These are phyloP conservation scores for Erinaceus europaeus DNA, from an alignment of 2,113 vertebrate species.

Conservation along the genomic window DNA sequence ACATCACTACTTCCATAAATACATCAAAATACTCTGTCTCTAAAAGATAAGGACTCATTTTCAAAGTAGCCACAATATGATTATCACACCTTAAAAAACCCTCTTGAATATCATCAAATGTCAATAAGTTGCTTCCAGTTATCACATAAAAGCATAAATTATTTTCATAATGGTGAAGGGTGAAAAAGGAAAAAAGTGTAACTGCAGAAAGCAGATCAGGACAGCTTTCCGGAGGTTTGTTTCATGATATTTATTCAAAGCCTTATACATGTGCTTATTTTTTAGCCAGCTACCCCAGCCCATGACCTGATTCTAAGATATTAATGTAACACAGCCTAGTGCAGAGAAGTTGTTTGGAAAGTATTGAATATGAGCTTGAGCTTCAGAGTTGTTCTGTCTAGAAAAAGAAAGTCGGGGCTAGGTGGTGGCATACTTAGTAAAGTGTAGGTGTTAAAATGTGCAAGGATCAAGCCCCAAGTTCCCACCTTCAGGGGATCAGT, in stretches of 20 bases:
- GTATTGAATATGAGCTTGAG: not conserved
- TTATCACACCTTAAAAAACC: constrained; percentile 11
- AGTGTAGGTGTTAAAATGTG: too few relatives aligned
- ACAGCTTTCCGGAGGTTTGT: constrained; percentile 24
- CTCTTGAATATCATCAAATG: constrained; percentile 9
- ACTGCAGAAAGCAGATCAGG: not conserved
- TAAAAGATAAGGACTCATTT: constrained; percentile 46
- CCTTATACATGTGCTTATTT: constrained; percentile 47
- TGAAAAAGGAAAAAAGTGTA: not conserved
- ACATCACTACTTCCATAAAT: constrained; percentile 29
- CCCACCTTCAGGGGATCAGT: too few relatives aligned
- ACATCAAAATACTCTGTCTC: not conserved
- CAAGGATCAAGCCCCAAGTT: too few relatives aligned
- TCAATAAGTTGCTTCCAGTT: constrained; percentile 29
- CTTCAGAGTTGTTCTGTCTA: too few relatives aligned
- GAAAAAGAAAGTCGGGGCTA: too few relatives aligned
- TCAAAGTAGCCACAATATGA: not conserved
- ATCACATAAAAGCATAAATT: constrained; percentile 43
- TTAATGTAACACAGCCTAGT: not conserved
- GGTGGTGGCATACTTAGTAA: too few relatives aligned
- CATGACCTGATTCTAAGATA: constrained; percentile 21
- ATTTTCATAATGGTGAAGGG: constrained; percentile 7
- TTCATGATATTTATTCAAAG: constrained; percentile 39
- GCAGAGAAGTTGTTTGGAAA: constrained; percentile 16
- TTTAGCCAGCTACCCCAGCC: not conserved